phyloP scores from a whole-genome alignment of 2,888 invertebrate species.

The Ectemnius continuus region DNA sequence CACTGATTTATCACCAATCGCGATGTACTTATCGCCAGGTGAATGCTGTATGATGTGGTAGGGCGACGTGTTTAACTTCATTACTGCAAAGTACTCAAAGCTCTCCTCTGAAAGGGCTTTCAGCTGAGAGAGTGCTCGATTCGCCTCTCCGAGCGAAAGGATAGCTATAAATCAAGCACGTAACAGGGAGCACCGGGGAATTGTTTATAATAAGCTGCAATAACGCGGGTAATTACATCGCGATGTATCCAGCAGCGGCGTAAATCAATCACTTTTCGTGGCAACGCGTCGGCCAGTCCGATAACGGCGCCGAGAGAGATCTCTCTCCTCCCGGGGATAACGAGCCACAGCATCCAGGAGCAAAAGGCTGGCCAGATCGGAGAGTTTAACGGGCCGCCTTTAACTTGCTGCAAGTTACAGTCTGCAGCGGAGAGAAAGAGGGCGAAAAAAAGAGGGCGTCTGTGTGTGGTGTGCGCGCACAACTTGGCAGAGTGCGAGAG shows the following conservation, averaged over 20 bases:
- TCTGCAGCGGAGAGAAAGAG: no score
- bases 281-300: conserved; percentile 4
- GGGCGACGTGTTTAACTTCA: conserved; percentile 24
- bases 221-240: conserved; percentile 44
- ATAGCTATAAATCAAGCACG: conserved; percentile 32
- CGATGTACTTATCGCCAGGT: no score
- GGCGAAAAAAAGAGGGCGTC: no score
- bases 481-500: conserved; percentile 15
- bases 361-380: background rate
- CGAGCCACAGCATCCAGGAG: background rate
- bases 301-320: conserved; percentile 19
- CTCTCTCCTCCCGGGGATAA: conserved; percentile 17
- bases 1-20: conserved; percentile 49
- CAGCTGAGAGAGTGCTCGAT: conserved; percentile 25
- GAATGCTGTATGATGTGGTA: no score
- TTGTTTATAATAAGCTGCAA: conserved; percentile 52
- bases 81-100: conserved; percentile 18
- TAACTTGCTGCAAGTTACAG: background rate
- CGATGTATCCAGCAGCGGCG: conserved; percentile 25
- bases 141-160: conserved; percentile 13
- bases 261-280: conserved; percentile 48
- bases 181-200: conserved; percentile 25
- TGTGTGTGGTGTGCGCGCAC: background rate
- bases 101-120: no score
- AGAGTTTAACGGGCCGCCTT: conserved; percentile 9